Evolutionary conservation across 1,140 invertebrate genomes (phyloP).

Genomic region (Lethrus apterus): DNA sequence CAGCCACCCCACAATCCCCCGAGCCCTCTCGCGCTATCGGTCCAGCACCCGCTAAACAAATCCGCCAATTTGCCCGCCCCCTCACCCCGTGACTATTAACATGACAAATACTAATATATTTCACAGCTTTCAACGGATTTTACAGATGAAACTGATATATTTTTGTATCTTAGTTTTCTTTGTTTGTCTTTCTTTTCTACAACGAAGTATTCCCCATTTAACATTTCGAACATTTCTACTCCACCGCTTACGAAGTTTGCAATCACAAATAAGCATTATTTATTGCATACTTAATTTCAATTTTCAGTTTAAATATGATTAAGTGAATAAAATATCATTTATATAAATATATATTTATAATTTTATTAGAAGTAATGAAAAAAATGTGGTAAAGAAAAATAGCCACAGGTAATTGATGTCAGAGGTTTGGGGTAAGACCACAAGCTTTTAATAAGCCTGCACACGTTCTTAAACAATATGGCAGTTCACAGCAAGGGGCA

Average conservation of each 20-base stretch:
- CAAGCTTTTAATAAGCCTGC: slow-evolving; percentile 32
- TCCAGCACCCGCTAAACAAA: slow-evolving; percentile 33
- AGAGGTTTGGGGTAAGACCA: slow-evolving; percentile 19
- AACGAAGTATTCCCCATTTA: too few relatives aligned
- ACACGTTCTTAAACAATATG: slow-evolving; percentile 27
- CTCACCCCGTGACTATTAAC: slow-evolving; percentile 36
- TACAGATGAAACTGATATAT: slow-evolving; percentile 39
- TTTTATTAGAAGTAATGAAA: too few relatives aligned
- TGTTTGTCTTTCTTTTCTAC: slow-evolving; percentile 29
- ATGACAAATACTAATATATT: slow-evolving; percentile 43
- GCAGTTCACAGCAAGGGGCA: slow-evolving; percentile 28
- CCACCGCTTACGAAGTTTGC: too few relatives aligned
- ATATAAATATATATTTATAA: too few relatives aligned
- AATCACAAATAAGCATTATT: too few relatives aligned
- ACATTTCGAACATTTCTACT: too few relatives aligned
- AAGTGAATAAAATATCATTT: too few relatives aligned
- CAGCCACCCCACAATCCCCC: too few relatives aligned
- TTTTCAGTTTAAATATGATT: too few relatives aligned
- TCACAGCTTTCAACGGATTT: slow-evolving; percentile 38
- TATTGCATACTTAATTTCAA: too few relatives aligned
- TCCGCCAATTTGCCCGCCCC: slow-evolving; percentile 29
- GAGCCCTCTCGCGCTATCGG: slow-evolving; percentile 13
- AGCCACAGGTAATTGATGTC: slow-evolving; percentile 14
- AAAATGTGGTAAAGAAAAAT: too few relatives aligned
- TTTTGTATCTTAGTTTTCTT: slow-evolving; percentile 36